phyloP scores from a whole-genome alignment of 2,888 invertebrate species.

The Alcis repandata region DNA sequence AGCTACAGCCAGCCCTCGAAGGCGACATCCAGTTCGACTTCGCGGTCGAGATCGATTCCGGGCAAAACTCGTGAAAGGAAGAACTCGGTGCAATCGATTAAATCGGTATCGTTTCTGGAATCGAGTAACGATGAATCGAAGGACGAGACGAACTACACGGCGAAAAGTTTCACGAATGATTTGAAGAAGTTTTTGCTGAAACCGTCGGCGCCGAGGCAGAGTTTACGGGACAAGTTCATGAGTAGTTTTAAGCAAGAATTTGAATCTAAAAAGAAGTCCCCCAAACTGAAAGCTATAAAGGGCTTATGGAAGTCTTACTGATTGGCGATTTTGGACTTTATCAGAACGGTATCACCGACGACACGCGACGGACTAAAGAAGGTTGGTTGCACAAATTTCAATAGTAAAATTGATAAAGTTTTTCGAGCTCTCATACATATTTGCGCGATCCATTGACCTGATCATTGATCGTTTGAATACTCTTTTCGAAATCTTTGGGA shows the following conservation, averaged over 20 bases:
- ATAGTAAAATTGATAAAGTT: background rate
- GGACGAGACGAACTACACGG: constrained; percentile 82
- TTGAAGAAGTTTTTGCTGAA: constrained; percentile 80
- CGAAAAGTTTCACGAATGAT: constrained; percentile 84
- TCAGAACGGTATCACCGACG: background rate
- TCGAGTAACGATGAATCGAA: constrained; percentile 78
- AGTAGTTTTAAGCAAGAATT: constrained; percentile 82
- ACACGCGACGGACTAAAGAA: background rate
- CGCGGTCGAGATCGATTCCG: constrained; percentile 60
- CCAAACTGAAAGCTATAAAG: constrained; percentile 81
- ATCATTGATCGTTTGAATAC: background rate
- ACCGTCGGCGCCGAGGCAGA: constrained; percentile 77
- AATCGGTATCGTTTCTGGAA: constrained; percentile 82
- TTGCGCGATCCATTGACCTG: background rate
- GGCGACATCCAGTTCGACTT: constrained; percentile 52
- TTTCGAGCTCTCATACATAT: background rate
- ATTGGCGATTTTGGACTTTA: constrained; percentile 28
- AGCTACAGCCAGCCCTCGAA: constrained; percentile 69
- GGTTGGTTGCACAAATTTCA: constrained; percentile 14
- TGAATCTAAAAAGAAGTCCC: constrained; percentile 79
- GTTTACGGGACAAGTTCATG: constrained; percentile 80
- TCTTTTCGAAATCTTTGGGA: background rate
- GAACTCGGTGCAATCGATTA: constrained; percentile 80
- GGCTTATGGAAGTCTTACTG: constrained; percentile 84
- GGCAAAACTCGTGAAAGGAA: constrained; percentile 65